Percentiles rank a stretch among this genome's conserved stretches.
Evolutionary conservation across 2,888 invertebrate genomes (phyloP).

Genomic region (Lasioglossum malachurum): DNA sequence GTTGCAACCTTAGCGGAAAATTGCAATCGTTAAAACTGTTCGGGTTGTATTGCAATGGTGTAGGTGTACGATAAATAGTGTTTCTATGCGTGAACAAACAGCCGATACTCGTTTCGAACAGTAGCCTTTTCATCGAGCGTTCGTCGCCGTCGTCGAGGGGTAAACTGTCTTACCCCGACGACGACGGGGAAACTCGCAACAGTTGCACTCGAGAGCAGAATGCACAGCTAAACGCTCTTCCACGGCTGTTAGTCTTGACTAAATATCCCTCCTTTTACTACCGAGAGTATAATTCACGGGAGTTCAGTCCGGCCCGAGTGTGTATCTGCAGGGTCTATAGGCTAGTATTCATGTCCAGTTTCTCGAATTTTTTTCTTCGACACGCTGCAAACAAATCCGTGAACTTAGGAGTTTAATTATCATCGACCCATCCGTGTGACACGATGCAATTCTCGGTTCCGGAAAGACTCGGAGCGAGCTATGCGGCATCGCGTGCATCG

Average conservation of each 20-base stretch:
- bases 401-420: background rate
- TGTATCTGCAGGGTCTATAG: background rate
- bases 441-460: background rate
- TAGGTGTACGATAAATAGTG: too few relatives aligned
- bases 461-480: background rate
- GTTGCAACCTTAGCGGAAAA: background rate
- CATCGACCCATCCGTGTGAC: background rate
- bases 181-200: background rate
- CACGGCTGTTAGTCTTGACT: background rate
- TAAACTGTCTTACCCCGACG: background rate
- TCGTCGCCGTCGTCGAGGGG: background rate
- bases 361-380: background rate
- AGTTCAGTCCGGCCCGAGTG: background rate
- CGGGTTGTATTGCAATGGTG: too few relatives aligned
- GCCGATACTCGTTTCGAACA: background rate
- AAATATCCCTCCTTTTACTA: background rate
- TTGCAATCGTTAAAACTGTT: background rate
- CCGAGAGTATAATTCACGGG: background rate
- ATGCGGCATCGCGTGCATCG: slow-evolving; percentile 8
- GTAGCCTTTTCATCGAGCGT: background rate
- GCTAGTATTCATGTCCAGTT: background rate
- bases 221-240: background rate
- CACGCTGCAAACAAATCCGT: background rate
- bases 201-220: background rate
- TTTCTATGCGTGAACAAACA: background rate